These are phyloP conservation scores for Caenorhabditis sp. DNA, from an alignment of 2,888 invertebrate species.

Conservation along the genomic window DNA sequence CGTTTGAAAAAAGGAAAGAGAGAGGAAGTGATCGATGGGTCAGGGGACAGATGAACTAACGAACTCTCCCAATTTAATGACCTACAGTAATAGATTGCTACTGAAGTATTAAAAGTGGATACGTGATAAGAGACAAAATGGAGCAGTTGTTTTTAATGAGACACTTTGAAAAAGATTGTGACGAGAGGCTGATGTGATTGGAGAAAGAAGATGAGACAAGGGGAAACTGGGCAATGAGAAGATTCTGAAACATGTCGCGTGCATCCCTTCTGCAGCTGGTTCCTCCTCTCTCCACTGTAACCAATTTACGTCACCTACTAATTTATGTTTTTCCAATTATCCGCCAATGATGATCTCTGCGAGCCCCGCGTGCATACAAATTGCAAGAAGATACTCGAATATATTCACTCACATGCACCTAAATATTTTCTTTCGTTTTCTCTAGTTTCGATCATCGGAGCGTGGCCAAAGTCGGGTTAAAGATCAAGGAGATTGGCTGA, in stretches of 20 bases:
- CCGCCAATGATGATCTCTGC: conserved; percentile 5
- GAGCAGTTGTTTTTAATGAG: conserved; percentile 59
- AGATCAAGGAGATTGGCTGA: background rate
- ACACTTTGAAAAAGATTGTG: conserved; percentile 45
- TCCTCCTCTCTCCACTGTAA: background rate
- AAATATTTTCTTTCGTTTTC: background rate
- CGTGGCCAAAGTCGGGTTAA: background rate
- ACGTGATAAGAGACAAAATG: conserved; percentile 3
- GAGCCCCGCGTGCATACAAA: conserved; percentile 7
- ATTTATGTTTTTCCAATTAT: conserved; percentile 37
- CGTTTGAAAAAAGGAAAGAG: conserved; percentile 1
- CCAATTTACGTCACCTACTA: conserved; percentile 26
- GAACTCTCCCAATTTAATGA: too few relatives aligned
- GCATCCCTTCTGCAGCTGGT: background rate
- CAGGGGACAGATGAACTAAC: background rate
- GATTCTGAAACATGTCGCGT: too few relatives aligned
- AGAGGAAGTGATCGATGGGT: conserved; percentile 6
- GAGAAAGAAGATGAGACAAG: background rate
- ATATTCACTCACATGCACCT: conserved; percentile 9
- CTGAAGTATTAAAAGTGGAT: too few relatives aligned
- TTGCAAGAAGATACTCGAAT: conserved; percentile 3
- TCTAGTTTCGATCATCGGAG: background rate
- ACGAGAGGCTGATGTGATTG: background rate
- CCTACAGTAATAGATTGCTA: too few relatives aligned
- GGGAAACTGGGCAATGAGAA: background rate